A percentile compares a stretch with the other conserved stretches of the same genome.
phyloP scores from a whole-genome alignment of 1,140 invertebrate species.

The Drosophila ananassae region DNA sequence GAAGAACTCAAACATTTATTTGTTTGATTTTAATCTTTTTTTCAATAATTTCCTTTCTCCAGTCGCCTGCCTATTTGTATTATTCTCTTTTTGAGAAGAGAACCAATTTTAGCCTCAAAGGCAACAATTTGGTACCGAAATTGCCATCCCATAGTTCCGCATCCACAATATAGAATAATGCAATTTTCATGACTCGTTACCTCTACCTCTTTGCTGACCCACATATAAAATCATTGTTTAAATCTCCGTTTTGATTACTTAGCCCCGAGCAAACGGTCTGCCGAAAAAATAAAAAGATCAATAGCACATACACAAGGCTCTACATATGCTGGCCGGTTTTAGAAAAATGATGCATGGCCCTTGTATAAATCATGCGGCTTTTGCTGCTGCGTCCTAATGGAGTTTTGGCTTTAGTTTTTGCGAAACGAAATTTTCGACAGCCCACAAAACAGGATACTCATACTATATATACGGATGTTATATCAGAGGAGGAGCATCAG shows the following conservation, averaged over 20 bases:
- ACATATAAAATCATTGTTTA: slow-evolving; percentile 13
- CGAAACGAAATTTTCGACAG: slow-evolving; percentile 46
- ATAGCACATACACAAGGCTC: slow-evolving; percentile 7
- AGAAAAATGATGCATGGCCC: slow-evolving; percentile 62
- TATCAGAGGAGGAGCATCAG: slow-evolving; percentile 22
- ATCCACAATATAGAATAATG: slow-evolving; percentile 6
- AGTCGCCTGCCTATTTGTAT: background rate
- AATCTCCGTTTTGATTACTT: slow-evolving; percentile 11
- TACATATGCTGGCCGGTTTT: slow-evolving; percentile 18
- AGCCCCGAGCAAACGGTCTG: slow-evolving; percentile 6
- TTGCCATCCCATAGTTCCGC: background rate
- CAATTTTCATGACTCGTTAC: slow-evolving; percentile 7
- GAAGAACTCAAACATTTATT: no score
- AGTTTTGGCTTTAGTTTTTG: slow-evolving; percentile 71
- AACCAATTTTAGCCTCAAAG: background rate
- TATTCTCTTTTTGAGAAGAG: background rate
- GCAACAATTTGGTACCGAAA: background rate
- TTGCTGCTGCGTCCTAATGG: slow-evolving; percentile 58
- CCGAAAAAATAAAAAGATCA: slow-evolving; percentile 20
- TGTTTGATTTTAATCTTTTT: no score
- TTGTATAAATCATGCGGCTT: slow-evolving; percentile 68
- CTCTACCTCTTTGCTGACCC: background rate
- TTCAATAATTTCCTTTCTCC: background rate
- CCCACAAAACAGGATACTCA: slow-evolving; percentile 8
- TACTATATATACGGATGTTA: background rate